phyloP scores from a whole-genome alignment of 2,113 vertebrate genomes.

The Columba janthina region DNA sequence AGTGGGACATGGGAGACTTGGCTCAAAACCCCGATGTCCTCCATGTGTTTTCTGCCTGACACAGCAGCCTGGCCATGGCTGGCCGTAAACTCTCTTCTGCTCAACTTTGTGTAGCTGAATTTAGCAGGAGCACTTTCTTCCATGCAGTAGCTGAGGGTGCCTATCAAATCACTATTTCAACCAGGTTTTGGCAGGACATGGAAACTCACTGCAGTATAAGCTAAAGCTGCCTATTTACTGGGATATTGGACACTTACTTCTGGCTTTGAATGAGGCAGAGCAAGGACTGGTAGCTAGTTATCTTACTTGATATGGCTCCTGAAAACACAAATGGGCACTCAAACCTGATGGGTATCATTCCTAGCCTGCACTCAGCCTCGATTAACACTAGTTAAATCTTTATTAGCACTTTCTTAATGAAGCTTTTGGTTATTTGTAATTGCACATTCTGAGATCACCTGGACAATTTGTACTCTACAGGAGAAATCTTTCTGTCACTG shows the following conservation, averaged over 20 bases:
- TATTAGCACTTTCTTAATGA: background rate
- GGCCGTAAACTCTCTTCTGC: background rate
- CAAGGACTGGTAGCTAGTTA: background rate
- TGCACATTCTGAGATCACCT: background rate
- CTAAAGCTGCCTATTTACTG: background rate
- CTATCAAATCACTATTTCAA: background rate
- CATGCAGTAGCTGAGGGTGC: background rate
- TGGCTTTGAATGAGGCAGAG: background rate
- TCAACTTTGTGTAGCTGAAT: background rate
- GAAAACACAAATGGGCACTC: background rate
- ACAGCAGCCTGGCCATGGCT: background rate
- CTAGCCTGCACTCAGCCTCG: background rate
- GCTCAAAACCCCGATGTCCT: rapidly evolving
- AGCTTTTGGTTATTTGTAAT: background rate
- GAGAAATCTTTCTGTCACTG: background rate
- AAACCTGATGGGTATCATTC: background rate
- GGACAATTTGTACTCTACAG: background rate
- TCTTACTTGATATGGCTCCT: background rate
- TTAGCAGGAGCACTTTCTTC: background rate
- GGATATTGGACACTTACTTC: background rate
- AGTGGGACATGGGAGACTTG: background rate
- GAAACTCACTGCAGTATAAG: background rate
- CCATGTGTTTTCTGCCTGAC: background rate
- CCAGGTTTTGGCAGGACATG: background rate
- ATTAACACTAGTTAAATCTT: background rate